These are phyloP conservation scores for Cephus pygmeus DNA, from an alignment of 2,888 invertebrate genomes.

Conservation along the genomic window DNA sequence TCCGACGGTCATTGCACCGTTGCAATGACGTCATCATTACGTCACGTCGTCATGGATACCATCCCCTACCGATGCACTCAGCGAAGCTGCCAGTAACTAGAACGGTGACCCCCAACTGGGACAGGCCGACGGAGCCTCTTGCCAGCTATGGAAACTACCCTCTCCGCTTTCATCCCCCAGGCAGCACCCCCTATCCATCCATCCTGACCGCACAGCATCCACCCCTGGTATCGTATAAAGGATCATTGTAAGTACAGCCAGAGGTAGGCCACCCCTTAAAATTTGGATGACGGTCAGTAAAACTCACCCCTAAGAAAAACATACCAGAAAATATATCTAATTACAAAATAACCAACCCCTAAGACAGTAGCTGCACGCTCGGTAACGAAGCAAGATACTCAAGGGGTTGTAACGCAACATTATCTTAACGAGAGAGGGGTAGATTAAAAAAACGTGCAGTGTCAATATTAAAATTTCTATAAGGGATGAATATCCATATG, in stretches of 20 bases:
- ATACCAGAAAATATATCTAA: not conserved
- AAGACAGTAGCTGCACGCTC: not conserved
- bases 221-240: not conserved
- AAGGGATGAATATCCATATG: too few relatives aligned
- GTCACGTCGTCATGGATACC: constrained; percentile 57
- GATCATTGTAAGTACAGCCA: not conserved
- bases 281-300: not conserved
- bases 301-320: not conserved
- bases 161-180: not conserved
- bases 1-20: constrained; percentile 46
- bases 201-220: not conserved
- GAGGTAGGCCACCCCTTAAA: not conserved
- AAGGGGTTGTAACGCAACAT: not conserved
- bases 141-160: not conserved
- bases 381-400: not conserved
- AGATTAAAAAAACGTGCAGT: not conserved
- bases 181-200: not conserved
- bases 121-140: constrained; percentile 11
- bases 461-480: not conserved
- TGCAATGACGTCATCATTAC: constrained; percentile 53
- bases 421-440: not conserved
- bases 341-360: not conserved
- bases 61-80: constrained; percentile 25
- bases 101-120: constrained; percentile 57
- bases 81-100: constrained; percentile 43